phyloP scores from a whole-genome alignment of 2,797 vertebrate species.

The Intellagama lesueurii region DNA sequence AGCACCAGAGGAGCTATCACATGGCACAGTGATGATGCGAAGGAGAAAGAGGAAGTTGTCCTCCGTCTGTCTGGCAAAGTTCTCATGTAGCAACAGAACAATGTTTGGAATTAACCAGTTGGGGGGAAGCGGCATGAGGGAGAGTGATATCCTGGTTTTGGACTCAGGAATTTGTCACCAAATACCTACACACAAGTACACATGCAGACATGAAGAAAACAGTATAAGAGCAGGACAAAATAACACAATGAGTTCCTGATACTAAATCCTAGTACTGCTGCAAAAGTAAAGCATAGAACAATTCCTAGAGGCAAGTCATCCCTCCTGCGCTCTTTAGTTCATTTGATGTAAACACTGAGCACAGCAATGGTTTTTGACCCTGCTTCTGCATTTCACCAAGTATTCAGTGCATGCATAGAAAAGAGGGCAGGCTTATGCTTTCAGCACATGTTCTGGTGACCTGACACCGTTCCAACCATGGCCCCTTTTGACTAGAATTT shows the following conservation, averaged over 20 bases:
- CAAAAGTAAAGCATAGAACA: not conserved
- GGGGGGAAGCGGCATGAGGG: conserved; percentile 7
- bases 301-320: no score
- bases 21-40: conserved; percentile 5
- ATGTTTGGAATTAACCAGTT: conserved; percentile 7
- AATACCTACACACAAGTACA: not conserved
- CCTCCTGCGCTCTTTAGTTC: not conserved
- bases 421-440: not conserved
- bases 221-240: not conserved
- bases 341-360: not conserved
- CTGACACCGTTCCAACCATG: not conserved
- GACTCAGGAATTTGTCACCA: not conserved
- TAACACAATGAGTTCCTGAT: not conserved
- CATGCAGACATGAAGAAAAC: not conserved
- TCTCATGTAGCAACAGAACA: conserved; percentile 8
- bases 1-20: not conserved
- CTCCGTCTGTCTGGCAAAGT: not conserved
- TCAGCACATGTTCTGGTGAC: not conserved
- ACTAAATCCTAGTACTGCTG: not conserved
- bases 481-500: not conserved
- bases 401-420: not conserved
- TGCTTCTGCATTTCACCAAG: not conserved
- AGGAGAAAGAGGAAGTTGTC: not conserved
- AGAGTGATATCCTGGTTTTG: not conserved
- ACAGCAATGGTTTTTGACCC: not conserved